phyloP scores from a whole-genome alignment of 2,888 invertebrate genomes.

The Drosophila ustulata region DNA sequence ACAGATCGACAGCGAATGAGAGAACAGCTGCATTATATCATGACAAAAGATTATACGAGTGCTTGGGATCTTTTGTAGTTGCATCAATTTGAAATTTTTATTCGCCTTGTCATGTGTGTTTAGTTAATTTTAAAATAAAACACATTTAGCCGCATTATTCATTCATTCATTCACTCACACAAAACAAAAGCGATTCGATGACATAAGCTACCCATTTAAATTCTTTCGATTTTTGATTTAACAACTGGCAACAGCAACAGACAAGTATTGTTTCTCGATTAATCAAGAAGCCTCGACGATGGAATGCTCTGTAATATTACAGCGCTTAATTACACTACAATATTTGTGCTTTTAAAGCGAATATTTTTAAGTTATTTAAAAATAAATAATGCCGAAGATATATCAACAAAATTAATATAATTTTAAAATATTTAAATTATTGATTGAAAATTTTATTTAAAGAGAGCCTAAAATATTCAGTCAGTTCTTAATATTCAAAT shows the following conservation, averaged over 20 bases:
- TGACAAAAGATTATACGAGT: conserved; percentile 13
- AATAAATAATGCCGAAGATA: not conserved
- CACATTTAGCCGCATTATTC: conserved; percentile 54
- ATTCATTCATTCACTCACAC: conserved; percentile 22
- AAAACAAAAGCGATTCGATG: conserved; percentile 45
- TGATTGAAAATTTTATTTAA: too few species aligned
- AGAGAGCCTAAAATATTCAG: too few species aligned
- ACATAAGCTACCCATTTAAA: conserved; percentile 67
- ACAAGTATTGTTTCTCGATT: not conserved
- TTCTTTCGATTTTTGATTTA: conserved; percentile 41
- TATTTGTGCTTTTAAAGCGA: not conserved
- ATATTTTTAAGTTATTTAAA: not conserved
- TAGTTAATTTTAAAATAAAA: conserved; percentile 56
- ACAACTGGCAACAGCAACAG: conserved; percentile 14
- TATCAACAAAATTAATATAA: too few species aligned
- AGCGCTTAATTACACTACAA: not conserved
- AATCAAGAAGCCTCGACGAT: not conserved
- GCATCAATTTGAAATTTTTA: conserved; percentile 21
- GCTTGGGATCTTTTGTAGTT: conserved; percentile 25
- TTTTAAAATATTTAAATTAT: too few species aligned
- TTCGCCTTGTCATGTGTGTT: conserved; percentile 55
- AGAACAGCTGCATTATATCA: conserved; percentile 52
- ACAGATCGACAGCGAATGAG: conserved; percentile 7
- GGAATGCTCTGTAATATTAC: conserved; percentile 1
- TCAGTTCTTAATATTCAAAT: too few species aligned